phyloP scores from a whole-genome alignment of 2,113 vertebrate species.

The Cavia porcellus region DNA sequence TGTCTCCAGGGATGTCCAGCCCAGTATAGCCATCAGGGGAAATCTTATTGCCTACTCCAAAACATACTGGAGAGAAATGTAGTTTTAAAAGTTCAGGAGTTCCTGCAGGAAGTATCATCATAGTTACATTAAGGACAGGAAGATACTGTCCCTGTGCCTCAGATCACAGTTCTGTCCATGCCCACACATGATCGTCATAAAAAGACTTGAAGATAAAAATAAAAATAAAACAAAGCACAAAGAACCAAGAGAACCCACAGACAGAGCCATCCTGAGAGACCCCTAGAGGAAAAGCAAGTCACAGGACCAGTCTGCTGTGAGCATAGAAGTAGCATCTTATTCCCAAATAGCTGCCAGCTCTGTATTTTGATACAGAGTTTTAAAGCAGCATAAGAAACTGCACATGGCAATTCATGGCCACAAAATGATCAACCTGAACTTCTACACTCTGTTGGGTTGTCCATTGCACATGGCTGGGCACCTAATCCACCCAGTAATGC shows the following conservation, averaged over 20 bases:
- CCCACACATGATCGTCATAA: neutral
- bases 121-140: neutral
- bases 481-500: neutral
- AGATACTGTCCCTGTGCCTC: neutral
- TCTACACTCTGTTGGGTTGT: neutral
- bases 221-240: neutral
- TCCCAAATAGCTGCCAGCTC: neutral
- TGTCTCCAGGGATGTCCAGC: too few relatives aligned
- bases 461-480: accelerated
- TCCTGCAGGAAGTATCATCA: neutral
- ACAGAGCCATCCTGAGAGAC: neutral
- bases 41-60: neutral
- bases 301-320: neutral
- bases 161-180: neutral
- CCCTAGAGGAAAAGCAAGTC: neutral
- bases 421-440: neutral
- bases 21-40: neutral
- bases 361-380: neutral
- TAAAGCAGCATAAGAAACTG: neutral
- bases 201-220: neutral
- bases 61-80: neutral
- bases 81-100: neutral
- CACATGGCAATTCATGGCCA: neutral
- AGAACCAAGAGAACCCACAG: neutral
- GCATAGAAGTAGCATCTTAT: neutral